phyloP scores from a whole-genome alignment of 2,797 vertebrate genomes.

The Mustela erminea region DNA sequence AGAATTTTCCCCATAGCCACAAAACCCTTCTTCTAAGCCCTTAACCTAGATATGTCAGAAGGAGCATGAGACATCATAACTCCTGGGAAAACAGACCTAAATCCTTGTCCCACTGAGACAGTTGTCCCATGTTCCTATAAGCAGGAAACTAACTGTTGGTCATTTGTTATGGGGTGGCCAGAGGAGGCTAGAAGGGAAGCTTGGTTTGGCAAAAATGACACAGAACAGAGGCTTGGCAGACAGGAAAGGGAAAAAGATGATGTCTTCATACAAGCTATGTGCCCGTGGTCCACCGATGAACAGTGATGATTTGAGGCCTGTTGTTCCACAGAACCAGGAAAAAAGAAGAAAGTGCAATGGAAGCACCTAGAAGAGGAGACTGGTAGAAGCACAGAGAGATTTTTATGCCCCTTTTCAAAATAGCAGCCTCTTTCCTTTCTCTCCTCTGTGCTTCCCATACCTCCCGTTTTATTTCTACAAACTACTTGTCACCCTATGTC shows the following conservation, averaged over 20 bases:
- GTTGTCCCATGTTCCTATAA: background rate
- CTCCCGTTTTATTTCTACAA: background rate
- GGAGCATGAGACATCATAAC: background rate
- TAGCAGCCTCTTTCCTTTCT: background rate
- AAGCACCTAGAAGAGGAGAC: background rate
- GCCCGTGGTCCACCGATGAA: background rate
- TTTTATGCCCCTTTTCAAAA: background rate
- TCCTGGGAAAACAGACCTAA: background rate
- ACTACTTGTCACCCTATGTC: background rate
- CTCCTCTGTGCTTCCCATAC: background rate
- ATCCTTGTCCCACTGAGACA: background rate
- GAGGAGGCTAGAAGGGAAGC: background rate
- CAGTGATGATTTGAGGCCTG: background rate
- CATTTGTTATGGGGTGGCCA: background rate
- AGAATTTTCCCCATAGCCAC: background rate
- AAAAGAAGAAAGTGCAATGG: background rate
- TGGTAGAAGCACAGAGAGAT: background rate
- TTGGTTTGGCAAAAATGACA: background rate
- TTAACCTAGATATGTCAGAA: slow-evolving; percentile 22
- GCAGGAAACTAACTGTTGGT: background rate
- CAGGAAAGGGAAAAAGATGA: background rate
- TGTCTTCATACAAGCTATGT: background rate
- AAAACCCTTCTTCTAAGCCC: background rate
- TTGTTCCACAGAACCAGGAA: background rate
- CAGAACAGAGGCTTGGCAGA: background rate